phyloP scores from a whole-genome alignment of 35 echinoderm and acorn worm genomes.

The Holothuria glaberrima region DNA sequence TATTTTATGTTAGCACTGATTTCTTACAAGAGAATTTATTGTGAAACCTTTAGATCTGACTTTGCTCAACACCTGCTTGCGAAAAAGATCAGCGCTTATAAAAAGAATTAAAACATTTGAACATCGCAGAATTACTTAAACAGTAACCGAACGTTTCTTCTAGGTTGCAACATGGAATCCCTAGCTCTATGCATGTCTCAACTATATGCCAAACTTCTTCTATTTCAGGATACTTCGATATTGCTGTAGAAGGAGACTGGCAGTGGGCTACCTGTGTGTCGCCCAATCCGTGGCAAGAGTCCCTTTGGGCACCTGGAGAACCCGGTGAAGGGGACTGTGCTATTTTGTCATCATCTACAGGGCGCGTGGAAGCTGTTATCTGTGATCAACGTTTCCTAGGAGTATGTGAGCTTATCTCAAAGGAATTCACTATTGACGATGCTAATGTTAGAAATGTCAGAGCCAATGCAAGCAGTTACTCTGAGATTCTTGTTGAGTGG shows the following conservation, averaged over 20 bases:
- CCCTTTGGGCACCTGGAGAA: slow-evolving; percentile 69
- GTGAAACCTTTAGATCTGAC: too few relatives aligned
- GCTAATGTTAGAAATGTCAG: slow-evolving; percentile 60
- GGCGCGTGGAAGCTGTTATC: slow-evolving; percentile 5
- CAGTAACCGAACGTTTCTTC: too few relatives aligned
- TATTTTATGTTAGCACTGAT: not conserved
- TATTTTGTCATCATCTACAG: slow-evolving; percentile 39
- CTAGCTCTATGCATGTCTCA: too few relatives aligned
- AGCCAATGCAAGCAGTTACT: slow-evolving; percentile 32
- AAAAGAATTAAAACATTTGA: too few relatives aligned
- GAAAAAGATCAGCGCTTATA: too few relatives aligned
- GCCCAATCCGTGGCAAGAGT: slow-evolving; percentile 59
- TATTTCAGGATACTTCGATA: slow-evolving; percentile 73
- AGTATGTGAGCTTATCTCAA: slow-evolving; percentile 25
- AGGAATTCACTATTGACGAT: slow-evolving; percentile 56
- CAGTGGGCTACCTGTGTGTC: slow-evolving; percentile 70
- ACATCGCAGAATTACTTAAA: too few relatives aligned
- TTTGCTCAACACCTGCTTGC: too few relatives aligned
- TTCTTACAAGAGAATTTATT: not conserved
- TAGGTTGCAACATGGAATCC: too few relatives aligned
- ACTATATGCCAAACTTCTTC: too few relatives aligned
- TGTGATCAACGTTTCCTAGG: slow-evolving; percentile 1
- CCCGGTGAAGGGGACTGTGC: slow-evolving; percentile 82
- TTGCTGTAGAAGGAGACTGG: slow-evolving; percentile 82
- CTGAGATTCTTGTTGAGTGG: slow-evolving; percentile 66